Evolutionary conservation across 2,888 invertebrate species (phyloP).

Genomic region (Tubulanus polymorphus): DNA sequence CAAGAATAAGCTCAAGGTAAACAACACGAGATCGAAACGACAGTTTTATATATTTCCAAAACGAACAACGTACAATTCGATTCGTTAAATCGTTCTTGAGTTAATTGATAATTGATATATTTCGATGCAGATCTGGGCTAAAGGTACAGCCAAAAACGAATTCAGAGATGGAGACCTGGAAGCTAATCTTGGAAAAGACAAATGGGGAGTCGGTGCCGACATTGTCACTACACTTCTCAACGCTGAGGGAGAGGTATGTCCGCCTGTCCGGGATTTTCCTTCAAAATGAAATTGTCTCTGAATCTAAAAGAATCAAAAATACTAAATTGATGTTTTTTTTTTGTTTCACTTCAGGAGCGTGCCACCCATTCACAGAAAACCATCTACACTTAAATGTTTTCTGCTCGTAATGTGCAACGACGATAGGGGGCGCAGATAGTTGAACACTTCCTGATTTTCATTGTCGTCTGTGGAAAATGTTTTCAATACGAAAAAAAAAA

Average conservation of each 20-base stretch:
- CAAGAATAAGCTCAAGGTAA: not conserved
- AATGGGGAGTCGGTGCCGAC: slow-evolving; percentile 55
- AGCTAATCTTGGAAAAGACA: slow-evolving; percentile 29
- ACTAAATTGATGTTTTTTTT: slow-evolving; percentile 1
- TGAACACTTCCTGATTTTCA: too few relatives aligned
- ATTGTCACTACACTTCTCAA: slow-evolving; percentile 55
- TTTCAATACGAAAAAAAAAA: too few relatives aligned
- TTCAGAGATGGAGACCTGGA: slow-evolving; percentile 36
- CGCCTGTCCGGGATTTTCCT: not conserved
- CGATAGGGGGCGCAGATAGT: too few relatives aligned
- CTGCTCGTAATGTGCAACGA: too few relatives aligned
- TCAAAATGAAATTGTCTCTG: not conserved
- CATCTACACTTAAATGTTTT: too few relatives aligned
- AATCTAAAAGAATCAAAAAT: slow-evolving; percentile 1
- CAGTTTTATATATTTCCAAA: not conserved
- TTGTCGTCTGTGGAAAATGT: too few relatives aligned
- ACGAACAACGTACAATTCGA: not conserved
- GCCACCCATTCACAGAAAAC: slow-evolving; percentile 58
- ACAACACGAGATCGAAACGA: not conserved
- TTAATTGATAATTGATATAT: not conserved
- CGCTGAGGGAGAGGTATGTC: slow-evolving; percentile 53
- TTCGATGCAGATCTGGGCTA: slow-evolving; percentile 50
- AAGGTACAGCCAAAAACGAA: slow-evolving; percentile 43
- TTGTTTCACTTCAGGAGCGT: slow-evolving; percentile 48
- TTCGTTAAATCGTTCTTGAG: too few relatives aligned